Conservation (phyloP, 1,140 invertebrate species). For the Lepidurus apus region DNA sequence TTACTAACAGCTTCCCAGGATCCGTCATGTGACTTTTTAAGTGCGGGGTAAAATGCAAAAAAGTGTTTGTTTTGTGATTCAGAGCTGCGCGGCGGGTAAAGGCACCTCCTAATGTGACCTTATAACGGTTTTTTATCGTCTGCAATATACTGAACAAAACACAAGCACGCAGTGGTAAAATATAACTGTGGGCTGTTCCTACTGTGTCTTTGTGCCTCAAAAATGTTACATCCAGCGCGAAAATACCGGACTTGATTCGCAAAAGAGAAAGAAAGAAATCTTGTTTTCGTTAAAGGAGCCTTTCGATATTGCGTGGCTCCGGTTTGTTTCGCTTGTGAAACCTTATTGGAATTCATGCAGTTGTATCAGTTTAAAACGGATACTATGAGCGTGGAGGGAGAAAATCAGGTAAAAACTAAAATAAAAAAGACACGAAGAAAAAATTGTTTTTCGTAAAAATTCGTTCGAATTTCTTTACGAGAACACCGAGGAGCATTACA, state of each 20-base stretch:
- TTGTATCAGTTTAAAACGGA: constrained; percentile 10
- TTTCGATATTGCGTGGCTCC: neutral
- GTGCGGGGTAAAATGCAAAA: neutral
- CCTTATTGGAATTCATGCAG: neutral
- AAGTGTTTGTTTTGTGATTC: neutral
- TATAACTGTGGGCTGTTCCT: neutral
- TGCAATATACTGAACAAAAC: neutral
- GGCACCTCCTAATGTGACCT: neutral
- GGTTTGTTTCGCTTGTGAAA: neutral
- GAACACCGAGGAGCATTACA: too few species aligned
- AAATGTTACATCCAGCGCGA: neutral
- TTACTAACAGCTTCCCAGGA: neutral
- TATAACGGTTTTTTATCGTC: neutral
- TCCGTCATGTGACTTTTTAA: neutral
- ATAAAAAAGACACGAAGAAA: too few species aligned
- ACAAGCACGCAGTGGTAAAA: neutral
- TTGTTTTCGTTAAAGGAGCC: neutral
- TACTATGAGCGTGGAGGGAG: constrained; percentile 11
- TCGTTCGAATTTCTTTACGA: too few species aligned
- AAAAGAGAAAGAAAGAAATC: neutral
- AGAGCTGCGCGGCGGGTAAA: neutral
- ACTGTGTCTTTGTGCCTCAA: neutral
- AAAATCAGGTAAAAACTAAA: neutral
- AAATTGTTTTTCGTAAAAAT: too few species aligned
- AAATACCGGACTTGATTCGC: neutral